Evolutionary conservation across 1,140 invertebrate genomes (phyloP).

Genomic region (Limonius californicus): DNA sequence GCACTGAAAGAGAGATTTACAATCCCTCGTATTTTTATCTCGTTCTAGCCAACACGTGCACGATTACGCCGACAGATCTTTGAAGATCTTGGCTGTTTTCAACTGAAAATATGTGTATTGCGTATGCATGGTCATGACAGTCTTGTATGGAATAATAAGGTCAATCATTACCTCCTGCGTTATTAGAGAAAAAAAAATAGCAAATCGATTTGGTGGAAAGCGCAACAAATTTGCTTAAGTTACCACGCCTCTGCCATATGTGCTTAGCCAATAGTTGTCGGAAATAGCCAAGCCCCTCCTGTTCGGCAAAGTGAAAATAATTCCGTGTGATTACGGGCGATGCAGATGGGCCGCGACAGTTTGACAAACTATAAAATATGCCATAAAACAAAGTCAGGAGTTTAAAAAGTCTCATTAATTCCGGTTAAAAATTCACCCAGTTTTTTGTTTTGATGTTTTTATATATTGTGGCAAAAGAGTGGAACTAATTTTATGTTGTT

Average conservation of each 20-base stretch:
- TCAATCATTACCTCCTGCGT: too few relatives aligned
- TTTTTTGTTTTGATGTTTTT: conserved; percentile 6
- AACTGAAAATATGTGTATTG: background rate
- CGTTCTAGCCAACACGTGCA: background rate
- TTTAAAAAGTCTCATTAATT: conserved; percentile 9
- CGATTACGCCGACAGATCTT: background rate
- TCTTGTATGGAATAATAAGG: too few relatives aligned
- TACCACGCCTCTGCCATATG: background rate
- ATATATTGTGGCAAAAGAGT: background rate
- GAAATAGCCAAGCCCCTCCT: background rate
- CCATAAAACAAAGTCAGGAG: conserved; percentile 4
- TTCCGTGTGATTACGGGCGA: background rate
- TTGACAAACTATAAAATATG: conserved; percentile 11
- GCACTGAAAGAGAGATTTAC: background rate
- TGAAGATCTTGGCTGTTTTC: background rate
- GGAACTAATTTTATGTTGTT: background rate
- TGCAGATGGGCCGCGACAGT: background rate
- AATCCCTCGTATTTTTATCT: background rate
- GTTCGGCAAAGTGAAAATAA: background rate
- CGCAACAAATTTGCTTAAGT: background rate
- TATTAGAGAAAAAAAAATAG: too few relatives aligned
- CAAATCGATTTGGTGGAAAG: background rate
- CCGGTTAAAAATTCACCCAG: background rate
- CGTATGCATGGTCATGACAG: too few relatives aligned
- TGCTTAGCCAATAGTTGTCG: background rate